Base-by-base conservation (phyloP, 92 coral and sea anemone genomes). In the Epizoanthus rinbou region DNA sequence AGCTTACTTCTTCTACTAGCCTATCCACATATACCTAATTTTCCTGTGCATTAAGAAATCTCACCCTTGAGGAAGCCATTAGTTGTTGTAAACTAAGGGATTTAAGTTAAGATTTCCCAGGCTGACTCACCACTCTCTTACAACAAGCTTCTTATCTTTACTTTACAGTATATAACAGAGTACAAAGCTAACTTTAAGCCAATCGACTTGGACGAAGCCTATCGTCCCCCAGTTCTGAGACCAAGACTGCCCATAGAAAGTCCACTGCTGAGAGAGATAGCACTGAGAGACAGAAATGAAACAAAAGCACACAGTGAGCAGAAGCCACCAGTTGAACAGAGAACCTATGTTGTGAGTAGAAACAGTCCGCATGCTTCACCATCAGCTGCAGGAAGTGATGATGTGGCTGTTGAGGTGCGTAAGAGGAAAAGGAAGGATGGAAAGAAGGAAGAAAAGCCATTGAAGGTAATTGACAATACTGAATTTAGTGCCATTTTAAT, bases 121-220 rank as follows among this genome's bases (percentile, higher is more conserved):
- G 54, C 54, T 9, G 54, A 9, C 54, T 50, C 13, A 9, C 54
- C 14, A 50, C 54, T 50, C 8, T 6, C 50, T 43, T 43, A 1
- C 0, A 43, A 43, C 21, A 43, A 18, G 10, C 25, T 6, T 79
- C 3, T 63, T 22, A 21, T 4, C 41, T n/a, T 5, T 37, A 64
- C 17, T 23, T 33, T 33, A 19, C 57, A 90, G 93, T 90, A 81
- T 76, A 82, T 75, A 25, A 90, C 80, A 60, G 93, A 90, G 62
- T 90, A 90, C 84, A 86, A 76, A 33, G 93, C 90, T 13, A 90
- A 90, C 16, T 90, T 90, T 47, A 82, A 82, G 81, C 90, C 90
- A 16, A 83, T 68, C 53, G 79, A 90, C 67, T 62, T 78, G 63
- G 83, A 75, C 16, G 74, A 63, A 72, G 75, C 85, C 6, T 81